These are phyloP conservation scores for Carassius gibelio DNA, from an alignment of 2,113 vertebrate species.

Conservation along the genomic window DNA sequence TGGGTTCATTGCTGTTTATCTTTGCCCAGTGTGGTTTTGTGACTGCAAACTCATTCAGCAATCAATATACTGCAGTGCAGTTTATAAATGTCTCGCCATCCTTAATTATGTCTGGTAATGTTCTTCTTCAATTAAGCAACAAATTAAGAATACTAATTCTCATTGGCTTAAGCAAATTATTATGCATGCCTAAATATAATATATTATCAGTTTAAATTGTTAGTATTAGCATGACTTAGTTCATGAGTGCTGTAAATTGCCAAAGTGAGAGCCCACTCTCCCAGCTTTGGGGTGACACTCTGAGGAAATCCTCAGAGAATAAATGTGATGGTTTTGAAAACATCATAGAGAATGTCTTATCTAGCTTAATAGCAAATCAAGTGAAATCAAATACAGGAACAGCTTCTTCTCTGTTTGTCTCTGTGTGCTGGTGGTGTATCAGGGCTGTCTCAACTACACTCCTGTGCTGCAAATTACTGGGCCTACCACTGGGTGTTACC, in stretches of 20 bases:
- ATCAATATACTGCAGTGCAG: not conserved
- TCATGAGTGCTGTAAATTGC: not conserved
- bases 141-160: not conserved
- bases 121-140: constrained; percentile 13
- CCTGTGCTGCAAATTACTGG: constrained; percentile 54
- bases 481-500: constrained; percentile 64
- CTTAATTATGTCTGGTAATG: not conserved
- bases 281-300: not conserved
- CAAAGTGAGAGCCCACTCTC: not conserved
- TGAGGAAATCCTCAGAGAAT: not conserved
- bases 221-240: not conserved
- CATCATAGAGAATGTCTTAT: constrained; percentile 13
- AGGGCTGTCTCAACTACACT: constrained; percentile 58
- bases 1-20: constrained; percentile 27
- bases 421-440: constrained; percentile 40
- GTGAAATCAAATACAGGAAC: not conserved
- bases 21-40: constrained; percentile 45
- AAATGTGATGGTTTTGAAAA: not conserved
- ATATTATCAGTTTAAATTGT: not conserved
- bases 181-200: not conserved
- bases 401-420: not conserved
- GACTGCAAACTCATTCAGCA: constrained; percentile 9
- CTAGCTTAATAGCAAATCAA: constrained; percentile 1
- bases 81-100: not conserved
- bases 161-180: not conserved